Evolutionary conservation across 2,888 invertebrate species (phyloP).

Genomic region (Agonopterix arenella): DNA sequence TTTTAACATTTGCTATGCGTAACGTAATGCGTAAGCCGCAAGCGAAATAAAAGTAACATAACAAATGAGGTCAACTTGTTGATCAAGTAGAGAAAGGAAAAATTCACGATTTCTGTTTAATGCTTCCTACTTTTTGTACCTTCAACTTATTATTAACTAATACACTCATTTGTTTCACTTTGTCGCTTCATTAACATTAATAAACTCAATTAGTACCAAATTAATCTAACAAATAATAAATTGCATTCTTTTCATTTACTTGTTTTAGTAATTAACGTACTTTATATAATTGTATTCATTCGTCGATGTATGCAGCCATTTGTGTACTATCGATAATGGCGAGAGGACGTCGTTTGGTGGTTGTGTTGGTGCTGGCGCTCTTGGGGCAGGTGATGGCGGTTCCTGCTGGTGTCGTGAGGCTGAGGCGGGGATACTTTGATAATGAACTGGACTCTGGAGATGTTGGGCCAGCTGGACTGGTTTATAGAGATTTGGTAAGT

Average conservation of each 20-base stretch:
- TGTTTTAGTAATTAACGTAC: background rate
- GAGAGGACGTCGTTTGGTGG: constrained; percentile 26
- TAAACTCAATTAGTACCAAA: background rate
- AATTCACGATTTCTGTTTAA: too few species aligned
- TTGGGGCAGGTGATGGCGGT: constrained; percentile 40
- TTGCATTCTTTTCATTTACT: background rate
- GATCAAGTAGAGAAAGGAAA: too few species aligned
- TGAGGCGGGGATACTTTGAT: constrained; percentile 20
- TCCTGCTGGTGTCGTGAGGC: constrained; percentile 23
- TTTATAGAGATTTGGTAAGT: constrained; percentile 17
- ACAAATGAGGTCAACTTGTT: too few species aligned
- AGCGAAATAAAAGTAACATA: too few species aligned
- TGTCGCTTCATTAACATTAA: background rate
- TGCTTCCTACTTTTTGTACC: too few species aligned
- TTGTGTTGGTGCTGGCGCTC: constrained; percentile 33
- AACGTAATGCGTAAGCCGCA: too few species aligned
- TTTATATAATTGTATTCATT: background rate
- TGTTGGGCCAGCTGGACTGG: background rate
- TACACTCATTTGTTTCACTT: too few species aligned
- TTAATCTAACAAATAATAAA: background rate
- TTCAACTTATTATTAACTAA: too few species aligned
- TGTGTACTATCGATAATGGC: constrained; percentile 35
- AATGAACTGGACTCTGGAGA: constrained; percentile 16
- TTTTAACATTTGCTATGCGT: too few species aligned
- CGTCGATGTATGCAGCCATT: constrained; percentile 15